Base-by-base conservation (phyloP, 2,888 invertebrate species). In the Pseudococcus viburni region DNA sequence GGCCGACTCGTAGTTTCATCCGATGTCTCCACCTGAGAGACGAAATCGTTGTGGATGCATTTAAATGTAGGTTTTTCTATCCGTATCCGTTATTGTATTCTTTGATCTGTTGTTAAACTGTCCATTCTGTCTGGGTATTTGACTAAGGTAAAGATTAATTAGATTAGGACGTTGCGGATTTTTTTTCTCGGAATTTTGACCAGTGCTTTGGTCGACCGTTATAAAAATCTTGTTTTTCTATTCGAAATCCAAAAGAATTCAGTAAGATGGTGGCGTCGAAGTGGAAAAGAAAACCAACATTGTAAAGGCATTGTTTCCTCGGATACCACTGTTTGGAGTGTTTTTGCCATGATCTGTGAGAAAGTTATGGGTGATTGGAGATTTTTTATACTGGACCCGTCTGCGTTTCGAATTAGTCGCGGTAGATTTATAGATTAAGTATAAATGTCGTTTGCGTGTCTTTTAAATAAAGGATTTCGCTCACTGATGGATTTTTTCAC, bases 351-450 rank as follows among this genome's bases (percentile, higher is more conserved):
- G 64, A 64, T 64, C 22, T 9, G 9, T 22, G 64, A 64, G 22
- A 64, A 64, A 19, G 64, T 59, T 59, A 64, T 64, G 64, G 22
- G 64, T 64, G 64, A 64, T 64, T 19, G 22, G 64, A 22, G 12
- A 22, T 64, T 22, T 64, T 64, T 64, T 11, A 64, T 9, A 9
- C 19, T 64, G 19, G 64, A 64, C 22, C 22, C 9, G 64, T 11
- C 64, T 64, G 22, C 64, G 0, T 64, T 64, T 64, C 11, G 64
- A 7, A 64, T 64, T 22, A 22, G 64, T 64, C 22, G 9, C 64
- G 22, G 12, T 11, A 22, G 64, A 64, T 22, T 19, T 22, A 22
- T 22, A 11, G 22, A 19, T 7, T 19, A n/a, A n/a, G n/a, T 33
- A 64, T 64, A 22, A 22, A 64, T 22, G 64, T 64, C 22, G 8